Base-by-base conservation (phyloP, 1,140 invertebrate species). In the Parapsyche elsis region DNA sequence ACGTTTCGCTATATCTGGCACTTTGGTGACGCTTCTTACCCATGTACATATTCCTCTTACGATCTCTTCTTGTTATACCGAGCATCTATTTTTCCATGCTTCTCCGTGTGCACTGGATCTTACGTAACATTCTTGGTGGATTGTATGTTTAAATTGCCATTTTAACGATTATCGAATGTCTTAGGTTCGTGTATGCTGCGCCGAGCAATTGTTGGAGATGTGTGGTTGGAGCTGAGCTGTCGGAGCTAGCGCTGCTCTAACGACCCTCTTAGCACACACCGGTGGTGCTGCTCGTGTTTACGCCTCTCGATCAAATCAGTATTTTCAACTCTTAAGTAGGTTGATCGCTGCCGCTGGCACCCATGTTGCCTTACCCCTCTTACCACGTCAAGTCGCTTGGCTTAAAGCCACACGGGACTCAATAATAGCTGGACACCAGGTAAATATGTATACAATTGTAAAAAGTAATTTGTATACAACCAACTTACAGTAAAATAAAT, bases 241-340 rank as follows among this genome's bases (percentile, higher is more conserved):
- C 21, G 83, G 84, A 38, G 82, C 86, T 84, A 26, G 26, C 9
- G 44, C 74, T 9, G 83, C 80, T 1, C 71, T 85, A 16, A 84
- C 86, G 85, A 80, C 74, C 14, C 67, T 83, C 0, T 80, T 83
- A 30, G 44, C 78, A 24, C 83, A 79, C 53, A 83, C 84, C 59
- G 83, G 84, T 16, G 86, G 85, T 49, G 81, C 84, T 26, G 84
- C 87, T 73, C 84, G 85, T 44, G 81, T 80, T 0, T 85, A 87
- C 83, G 85, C 87, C 9, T 79, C 84, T 0, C 84, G 88, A 83
- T 88, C 87, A 9, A 85, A 87, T 81, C 87, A 88, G 84, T 88
- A 88, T 83, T 84, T 88, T 81, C 88, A 89, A 83, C 84, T 89
- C 57, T 83, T 88, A 71, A 88, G 88, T 81, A 84, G 88, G 9